phyloP scores from a whole-genome alignment of 2,113 vertebrate genomes.

The Steatornis caripensis region DNA sequence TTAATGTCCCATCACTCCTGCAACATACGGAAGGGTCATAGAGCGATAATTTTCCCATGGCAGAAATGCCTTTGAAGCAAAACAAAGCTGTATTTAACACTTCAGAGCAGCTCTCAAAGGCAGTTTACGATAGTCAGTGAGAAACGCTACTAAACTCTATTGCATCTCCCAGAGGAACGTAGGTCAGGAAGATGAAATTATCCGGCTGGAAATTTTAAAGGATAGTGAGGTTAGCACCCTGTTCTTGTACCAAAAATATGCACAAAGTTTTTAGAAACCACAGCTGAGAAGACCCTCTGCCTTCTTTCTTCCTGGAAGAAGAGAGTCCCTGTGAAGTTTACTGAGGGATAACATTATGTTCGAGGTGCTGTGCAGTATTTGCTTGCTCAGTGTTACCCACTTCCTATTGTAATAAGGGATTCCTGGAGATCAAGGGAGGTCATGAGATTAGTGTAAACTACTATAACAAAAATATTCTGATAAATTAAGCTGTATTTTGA shows the following conservation, averaged over 20 bases:
- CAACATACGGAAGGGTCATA: neutral
- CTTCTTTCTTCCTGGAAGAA: neutral
- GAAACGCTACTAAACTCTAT: neutral
- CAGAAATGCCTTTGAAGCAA: conserved; percentile 18
- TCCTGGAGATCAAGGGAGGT: neutral
- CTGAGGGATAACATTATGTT: neutral
- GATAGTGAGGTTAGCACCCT: neutral
- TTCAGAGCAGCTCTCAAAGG: conserved; percentile 1
- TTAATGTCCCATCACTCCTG: neutral
- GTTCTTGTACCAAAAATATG: neutral
- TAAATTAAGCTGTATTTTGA: neutral
- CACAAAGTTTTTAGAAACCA: neutral
- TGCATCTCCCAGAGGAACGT: neutral
- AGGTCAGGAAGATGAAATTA: neutral
- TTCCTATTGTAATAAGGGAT: neutral
- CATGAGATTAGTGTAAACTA: neutral
- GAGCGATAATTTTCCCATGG: neutral
- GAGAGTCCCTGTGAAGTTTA: neutral
- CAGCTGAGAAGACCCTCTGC: neutral
- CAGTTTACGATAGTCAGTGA: neutral
- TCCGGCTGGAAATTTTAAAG: neutral
- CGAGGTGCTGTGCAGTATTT: neutral
- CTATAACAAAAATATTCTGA: neutral
- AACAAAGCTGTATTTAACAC: conserved; percentile 19
- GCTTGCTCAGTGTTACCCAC: neutral